A percentile compares a stretch with the other conserved stretches of the same genome.
phyloP scores from a whole-genome alignment of 2,888 invertebrate genomes.

The Drosophila pseudotalamancana region DNA sequence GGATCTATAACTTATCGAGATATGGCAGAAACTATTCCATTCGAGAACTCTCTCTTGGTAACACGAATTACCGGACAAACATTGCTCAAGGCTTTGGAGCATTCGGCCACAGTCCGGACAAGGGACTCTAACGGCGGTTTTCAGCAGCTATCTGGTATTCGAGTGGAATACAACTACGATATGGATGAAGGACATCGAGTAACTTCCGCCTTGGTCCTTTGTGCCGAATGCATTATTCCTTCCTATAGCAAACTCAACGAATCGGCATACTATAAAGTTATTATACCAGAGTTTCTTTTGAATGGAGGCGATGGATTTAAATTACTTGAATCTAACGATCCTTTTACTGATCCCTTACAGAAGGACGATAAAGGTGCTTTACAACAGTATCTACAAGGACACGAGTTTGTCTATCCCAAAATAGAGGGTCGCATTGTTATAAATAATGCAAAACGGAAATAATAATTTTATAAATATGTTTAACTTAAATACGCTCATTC shows the following conservation, averaged over 20 bases:
- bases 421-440: slow-evolving; percentile 87
- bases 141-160: slow-evolving; percentile 92
- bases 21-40: slow-evolving; percentile 90
- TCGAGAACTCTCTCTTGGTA: slow-evolving; percentile 88
- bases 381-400: slow-evolving; percentile 86
- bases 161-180: slow-evolving; percentile 88
- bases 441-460: no score
- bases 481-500: no score
- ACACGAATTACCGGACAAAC: slow-evolving; percentile 88
- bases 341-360: slow-evolving; percentile 75
- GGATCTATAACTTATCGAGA: slow-evolving; percentile 89
- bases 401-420: slow-evolving; percentile 87
- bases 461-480: no score
- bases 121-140: slow-evolving; percentile 89
- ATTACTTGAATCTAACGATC: slow-evolving; percentile 50
- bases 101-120: slow-evolving; percentile 86
- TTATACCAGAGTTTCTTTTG: slow-evolving; percentile 88
- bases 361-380: slow-evolving; percentile 86
- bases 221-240: slow-evolving; percentile 88
- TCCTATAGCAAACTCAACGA: slow-evolving; percentile 86
- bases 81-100: slow-evolving; percentile 88
- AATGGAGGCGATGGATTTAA: slow-evolving; percentile 90
- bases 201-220: slow-evolving; percentile 87
- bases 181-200: slow-evolving; percentile 88
- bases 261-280: slow-evolving; percentile 87